Evolutionary conservation across 2,113 vertebrate species (phyloP).

Genomic region (Prionailurus bengalensis): DNA sequence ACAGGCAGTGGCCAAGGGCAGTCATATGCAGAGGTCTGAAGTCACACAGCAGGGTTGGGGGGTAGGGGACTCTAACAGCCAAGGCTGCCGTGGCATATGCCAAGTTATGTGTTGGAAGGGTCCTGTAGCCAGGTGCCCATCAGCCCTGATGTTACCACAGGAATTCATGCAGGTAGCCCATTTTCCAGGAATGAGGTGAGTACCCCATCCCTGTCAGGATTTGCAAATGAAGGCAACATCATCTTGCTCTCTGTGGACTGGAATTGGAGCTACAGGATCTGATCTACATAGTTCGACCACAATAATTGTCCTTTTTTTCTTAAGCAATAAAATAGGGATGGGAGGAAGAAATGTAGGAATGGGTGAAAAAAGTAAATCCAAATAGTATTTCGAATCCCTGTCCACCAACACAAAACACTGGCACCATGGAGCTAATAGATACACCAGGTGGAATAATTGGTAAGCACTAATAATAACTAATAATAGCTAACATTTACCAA

Average conservation of each 20-base stretch:
- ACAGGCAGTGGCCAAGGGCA: no score
- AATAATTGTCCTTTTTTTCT: not conserved
- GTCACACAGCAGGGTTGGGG: not conserved
- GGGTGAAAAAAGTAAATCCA: not conserved
- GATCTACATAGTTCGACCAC: not conserved
- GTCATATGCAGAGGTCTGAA: not conserved
- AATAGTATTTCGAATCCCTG: not conserved
- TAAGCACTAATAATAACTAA: not conserved
- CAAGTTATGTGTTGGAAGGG: not conserved
- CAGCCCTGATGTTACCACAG: not conserved
- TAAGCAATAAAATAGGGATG: not conserved
- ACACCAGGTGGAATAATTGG: not conserved
- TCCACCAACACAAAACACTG: not conserved
- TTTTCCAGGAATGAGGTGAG: slow-evolving; percentile 26
- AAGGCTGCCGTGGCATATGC: not conserved
- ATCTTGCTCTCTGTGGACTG: not conserved
- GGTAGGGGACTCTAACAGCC: accelerated
- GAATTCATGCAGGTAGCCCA: not conserved
- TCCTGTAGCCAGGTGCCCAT: not conserved
- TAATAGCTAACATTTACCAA: not conserved
- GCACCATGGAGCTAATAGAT: not conserved
- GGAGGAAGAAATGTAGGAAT: not conserved
- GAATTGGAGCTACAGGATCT: not conserved
- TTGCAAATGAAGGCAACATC: not conserved
- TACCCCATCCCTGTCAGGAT: not conserved